A percentile compares a stretch with the other conserved stretches of the same genome.
Evolutionary conservation across 2,113 vertebrate genomes (phyloP).

Genomic region (Zingel zingel): DNA sequence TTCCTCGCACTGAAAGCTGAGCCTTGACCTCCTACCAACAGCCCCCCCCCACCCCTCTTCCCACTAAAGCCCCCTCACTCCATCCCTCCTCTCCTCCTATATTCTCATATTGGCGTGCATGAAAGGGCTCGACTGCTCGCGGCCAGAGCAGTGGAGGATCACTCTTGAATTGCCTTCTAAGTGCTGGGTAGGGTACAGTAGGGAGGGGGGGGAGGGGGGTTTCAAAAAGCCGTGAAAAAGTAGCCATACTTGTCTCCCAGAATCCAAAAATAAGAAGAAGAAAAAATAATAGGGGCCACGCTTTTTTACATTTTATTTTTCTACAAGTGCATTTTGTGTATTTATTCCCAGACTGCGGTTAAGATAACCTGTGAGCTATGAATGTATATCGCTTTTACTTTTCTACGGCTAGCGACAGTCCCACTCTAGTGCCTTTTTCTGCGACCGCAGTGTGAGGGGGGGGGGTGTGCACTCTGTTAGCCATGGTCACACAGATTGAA

Average conservation of each 20-base stretch:
- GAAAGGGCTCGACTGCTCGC: constrained; percentile 80
- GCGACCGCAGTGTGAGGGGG: constrained; percentile 71
- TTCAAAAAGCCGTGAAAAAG: constrained; percentile 73
- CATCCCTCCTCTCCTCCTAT: constrained; percentile 32
- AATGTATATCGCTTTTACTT: constrained; percentile 84
- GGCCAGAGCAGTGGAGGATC: constrained; percentile 66
- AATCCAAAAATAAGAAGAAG: constrained; percentile 72
- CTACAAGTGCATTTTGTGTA: constrained; percentile 81
- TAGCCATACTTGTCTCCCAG: constrained; percentile 83
- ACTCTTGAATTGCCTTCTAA: constrained; percentile 78
- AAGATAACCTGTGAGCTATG: constrained; percentile 76
- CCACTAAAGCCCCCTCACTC: constrained; percentile 40
- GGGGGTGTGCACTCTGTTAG: constrained; percentile 65
- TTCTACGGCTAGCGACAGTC: constrained; percentile 81
- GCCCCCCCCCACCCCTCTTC: neutral
- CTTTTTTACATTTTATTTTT: constrained; percentile 84
- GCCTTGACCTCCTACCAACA: constrained; percentile 71
- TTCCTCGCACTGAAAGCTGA: constrained; percentile 78
- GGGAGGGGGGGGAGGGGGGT: constrained; percentile 21
- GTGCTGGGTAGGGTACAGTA: constrained; percentile 49
- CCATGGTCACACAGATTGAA: constrained; percentile 65
- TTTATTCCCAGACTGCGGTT: constrained; percentile 79
- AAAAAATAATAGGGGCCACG: constrained; percentile 66
- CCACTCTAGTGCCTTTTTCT: constrained; percentile 87
- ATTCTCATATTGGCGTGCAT: constrained; percentile 67